Evolutionary conservation across 2,113 vertebrate species (phyloP), one percentile per base, ranked within the genome.

Genomic region (Poicephalus gulielmi): DNA sequence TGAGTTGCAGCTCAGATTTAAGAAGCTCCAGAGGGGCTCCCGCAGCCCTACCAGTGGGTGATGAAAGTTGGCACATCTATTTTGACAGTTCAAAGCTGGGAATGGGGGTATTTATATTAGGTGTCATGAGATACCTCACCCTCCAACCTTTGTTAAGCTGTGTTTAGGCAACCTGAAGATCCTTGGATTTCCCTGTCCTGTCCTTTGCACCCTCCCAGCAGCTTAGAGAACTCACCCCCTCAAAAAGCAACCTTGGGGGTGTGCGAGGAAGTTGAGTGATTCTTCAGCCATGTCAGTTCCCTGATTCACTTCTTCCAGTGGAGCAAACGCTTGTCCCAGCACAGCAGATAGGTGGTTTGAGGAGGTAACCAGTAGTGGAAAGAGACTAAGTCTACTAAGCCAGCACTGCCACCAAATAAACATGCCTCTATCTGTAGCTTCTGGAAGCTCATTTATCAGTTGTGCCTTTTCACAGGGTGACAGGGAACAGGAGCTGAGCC

Each of bases 321-420:
- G 14, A 75, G 20, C 55, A 84, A 91, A 39, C 13, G 6, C 28
- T 78, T 31, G 41, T 46, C 46, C 31, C 66, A 91, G 86, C 46
- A n/a, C 15, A 3, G 71, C 57, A 77, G 67, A 17, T 13, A 49
- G 10, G 62, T 25, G 39, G 13, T 35, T 23, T 33, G 67, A 86
- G 76, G 17, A 53, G 27, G 35, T 27, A 91, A 27, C 6, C 9
- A 17, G 39, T 44, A 35, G 27, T 8, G 67, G 59, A 69, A 41
- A 19, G n/a, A 86, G 23, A 39, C 10, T 20, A 23, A 68, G 43
- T 35, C 52, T 66, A 19, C 47, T 87, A 64, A 94, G 14, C 52
- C 82, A 83, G 59, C 50, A 55, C 64, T 75, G 83, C 79, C 68
- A 47, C 47, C 70, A 80, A 28, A 93, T 88, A 92, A 88, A 79